Evolutionary conservation across 1,140 invertebrate genomes (phyloP), one percentile per base, ranked within the genome.

Genomic region (Heliconius eleuchia): DNA sequence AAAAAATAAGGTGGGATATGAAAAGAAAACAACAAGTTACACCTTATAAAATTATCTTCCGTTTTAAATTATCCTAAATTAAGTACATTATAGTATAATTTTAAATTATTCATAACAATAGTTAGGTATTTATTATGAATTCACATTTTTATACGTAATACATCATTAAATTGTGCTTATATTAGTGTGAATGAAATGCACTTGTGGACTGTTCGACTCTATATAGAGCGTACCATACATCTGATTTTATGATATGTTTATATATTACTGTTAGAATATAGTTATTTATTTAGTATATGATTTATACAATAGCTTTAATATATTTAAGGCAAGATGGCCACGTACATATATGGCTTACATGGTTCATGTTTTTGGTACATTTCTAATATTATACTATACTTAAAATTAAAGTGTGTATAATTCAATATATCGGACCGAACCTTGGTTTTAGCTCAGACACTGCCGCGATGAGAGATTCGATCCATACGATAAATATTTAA

Each of bases 171-270:
- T 94, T 94, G 92, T 94, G 92, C 91, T 94, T 92, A 93, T 86
- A 92, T 89, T 92, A 92, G 87, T 89, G 87, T 86, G 84, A 90
- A 91, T 92, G 90, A 94, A 93, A 94, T 94, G 92, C 92, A 93
- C 90, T 93, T 84, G 89, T 92, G 91, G 91, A 92, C 91, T 87
- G 86, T 86, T 87, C 85, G 85, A 86, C 85, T 74, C 75, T 82
- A 82, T 80, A 73, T 80, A 50, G 55, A 57, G 66, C 13, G 46
- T 50, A 76, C 39, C 52, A 76, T 78, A 78, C 82, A 76, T 78
- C 74, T 81, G 80, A 80, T 81, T 73, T 79, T 77, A 84, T 84
- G 84, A 85, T 85, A 85, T 85, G 80, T 83, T 34, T 72, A 39
- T 71, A 71, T 72, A 72, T 57, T 57, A 57, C 37, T 66, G 57